Conservation (phyloP, 2,888 invertebrate species). For the Hypolimnas misippus region DNA sequence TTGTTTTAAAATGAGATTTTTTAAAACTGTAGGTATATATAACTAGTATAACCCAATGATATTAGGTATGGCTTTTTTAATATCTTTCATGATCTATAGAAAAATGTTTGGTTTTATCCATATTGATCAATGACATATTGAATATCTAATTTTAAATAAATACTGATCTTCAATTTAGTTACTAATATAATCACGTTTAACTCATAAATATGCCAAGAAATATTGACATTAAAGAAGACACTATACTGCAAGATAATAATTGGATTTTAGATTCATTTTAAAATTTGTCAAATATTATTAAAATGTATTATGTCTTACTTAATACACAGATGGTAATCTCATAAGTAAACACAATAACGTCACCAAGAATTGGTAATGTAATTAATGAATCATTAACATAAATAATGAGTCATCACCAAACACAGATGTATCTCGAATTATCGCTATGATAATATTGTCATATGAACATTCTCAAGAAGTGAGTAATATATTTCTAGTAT, state of each 20-base stretch:
- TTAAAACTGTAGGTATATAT: too few relatives aligned
- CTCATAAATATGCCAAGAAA: too few relatives aligned
- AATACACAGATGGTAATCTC: constrained; percentile 37
- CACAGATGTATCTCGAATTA: constrained; percentile 48
- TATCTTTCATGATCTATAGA: too few relatives aligned
- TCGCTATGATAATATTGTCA: constrained; percentile 41
- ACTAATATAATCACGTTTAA: too few relatives aligned
- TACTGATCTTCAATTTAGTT: too few relatives aligned
- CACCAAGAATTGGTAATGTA: constrained; percentile 41
- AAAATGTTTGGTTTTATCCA: not conserved
- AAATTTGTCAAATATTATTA: not conserved
- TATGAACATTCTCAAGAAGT: constrained; percentile 47
- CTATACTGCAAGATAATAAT: too few relatives aligned
- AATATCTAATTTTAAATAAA: too few relatives aligned
- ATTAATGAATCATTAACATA: constrained; percentile 49
- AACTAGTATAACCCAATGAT: too few relatives aligned
- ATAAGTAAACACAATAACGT: constrained; percentile 34
- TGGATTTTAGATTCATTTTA: not conserved
- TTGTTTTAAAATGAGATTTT: not conserved
- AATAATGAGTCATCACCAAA: constrained; percentile 49
- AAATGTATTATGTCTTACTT: constrained; percentile 11
- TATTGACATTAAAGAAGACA: too few relatives aligned
- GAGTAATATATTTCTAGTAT: constrained; percentile 41
- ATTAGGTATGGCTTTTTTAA: too few relatives aligned
- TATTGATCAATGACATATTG: too few relatives aligned